These are phyloP conservation scores for Bryconaethiops microstoma DNA, from an alignment of 2,797 vertebrate species.

Conservation along the genomic window DNA sequence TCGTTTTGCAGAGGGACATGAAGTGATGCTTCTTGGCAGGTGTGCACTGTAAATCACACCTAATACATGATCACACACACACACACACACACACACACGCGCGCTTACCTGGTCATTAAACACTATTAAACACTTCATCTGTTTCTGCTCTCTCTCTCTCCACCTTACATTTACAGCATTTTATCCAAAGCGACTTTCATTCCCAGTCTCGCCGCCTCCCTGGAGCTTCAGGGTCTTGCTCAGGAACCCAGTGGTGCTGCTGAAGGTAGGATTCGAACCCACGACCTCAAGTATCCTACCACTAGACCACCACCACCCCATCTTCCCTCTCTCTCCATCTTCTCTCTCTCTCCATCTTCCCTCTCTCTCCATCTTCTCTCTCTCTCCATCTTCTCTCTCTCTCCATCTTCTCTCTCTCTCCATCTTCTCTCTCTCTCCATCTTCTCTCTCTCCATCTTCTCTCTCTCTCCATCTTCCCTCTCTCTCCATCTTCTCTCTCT, in stretches of 20 bases:
- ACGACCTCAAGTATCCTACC: no score
- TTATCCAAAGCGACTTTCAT: no score
- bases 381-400: neutral
- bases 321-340: neutral
- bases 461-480: neutral
- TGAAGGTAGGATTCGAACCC: no score
- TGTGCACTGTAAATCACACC: neutral
- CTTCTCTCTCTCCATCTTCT: no score
- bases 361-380: constrained; percentile 19
- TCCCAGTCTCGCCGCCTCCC: constrained; percentile 38
- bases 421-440: neutral
- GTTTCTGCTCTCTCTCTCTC: constrained; percentile 62
- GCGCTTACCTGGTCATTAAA: no score
- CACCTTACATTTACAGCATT: no score
- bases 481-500: neutral
- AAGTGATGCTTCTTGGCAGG: neutral
- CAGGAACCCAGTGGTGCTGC: no score
- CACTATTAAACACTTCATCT: constrained; percentile 45
- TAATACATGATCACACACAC: neutral
- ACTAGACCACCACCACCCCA: no score
- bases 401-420: neutral
- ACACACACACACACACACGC: constrained; percentile 2
- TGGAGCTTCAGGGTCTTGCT: no score
- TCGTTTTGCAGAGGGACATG: neutral
- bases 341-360: neutral